Evolutionary conservation across 2,888 invertebrate genomes (phyloP).

Genomic region (Ennomos erosarius): DNA sequence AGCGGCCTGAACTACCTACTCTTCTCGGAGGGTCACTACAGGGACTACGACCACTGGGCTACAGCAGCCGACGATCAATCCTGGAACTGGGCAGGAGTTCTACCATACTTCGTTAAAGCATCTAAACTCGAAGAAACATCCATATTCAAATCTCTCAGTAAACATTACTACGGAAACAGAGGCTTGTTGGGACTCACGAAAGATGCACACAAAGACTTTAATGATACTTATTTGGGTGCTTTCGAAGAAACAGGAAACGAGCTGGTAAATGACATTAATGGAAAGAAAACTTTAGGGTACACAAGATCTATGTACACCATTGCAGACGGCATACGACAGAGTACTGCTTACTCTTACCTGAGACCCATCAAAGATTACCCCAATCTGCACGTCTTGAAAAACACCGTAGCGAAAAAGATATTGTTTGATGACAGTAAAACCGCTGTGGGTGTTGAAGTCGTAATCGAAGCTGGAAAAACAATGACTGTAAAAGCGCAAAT

Average conservation of each 20-base stretch:
- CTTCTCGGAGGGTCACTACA: slow-evolving; percentile 41
- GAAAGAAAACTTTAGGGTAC: slow-evolving; percentile 57
- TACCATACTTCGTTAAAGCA: slow-evolving; percentile 55
- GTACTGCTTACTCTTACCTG: slow-evolving; percentile 50
- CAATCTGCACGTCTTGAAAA: slow-evolving; percentile 52
- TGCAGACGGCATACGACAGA: slow-evolving; percentile 43
- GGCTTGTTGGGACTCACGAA: slow-evolving; percentile 51
- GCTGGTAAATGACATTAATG: slow-evolving; percentile 50
- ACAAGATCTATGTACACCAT: slow-evolving; percentile 40
- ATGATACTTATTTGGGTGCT: slow-evolving; percentile 50
- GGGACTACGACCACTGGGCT: slow-evolving; percentile 54
- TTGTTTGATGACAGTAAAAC: slow-evolving; percentile 51
- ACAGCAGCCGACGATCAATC: slow-evolving; percentile 40
- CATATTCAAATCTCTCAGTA: slow-evolving; percentile 36
- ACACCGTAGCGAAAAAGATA: slow-evolving; percentile 51
- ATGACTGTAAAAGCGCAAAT: slow-evolving; percentile 45
- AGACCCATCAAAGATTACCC: slow-evolving; percentile 41
- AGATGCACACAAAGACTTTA: slow-evolving; percentile 27
- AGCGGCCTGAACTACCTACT: slow-evolving; percentile 37
- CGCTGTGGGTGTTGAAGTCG: slow-evolving; percentile 49
- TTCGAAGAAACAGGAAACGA: slow-evolving; percentile 66
- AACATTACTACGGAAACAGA: slow-evolving; percentile 42
- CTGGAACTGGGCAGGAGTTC: slow-evolving; percentile 53
- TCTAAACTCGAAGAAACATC: slow-evolving; percentile 44
- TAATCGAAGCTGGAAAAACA: slow-evolving; percentile 31